phyloP scores from a whole-genome alignment of 2,888 invertebrate species.

The Helleia helle region DNA sequence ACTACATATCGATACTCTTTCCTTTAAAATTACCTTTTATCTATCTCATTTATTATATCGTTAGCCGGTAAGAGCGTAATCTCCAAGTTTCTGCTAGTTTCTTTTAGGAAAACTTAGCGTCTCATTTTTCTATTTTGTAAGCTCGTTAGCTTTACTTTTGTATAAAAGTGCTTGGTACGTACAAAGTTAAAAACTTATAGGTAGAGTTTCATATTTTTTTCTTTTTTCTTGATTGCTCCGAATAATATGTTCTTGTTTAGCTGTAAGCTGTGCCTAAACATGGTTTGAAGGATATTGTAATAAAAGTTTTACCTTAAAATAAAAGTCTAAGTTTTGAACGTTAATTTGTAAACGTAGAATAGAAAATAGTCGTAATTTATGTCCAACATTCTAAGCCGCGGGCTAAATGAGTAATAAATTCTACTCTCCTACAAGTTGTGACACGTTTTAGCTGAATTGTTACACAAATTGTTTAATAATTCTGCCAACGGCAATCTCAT shows the following conservation, averaged over 20 bases:
- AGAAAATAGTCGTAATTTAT: constrained; percentile 11
- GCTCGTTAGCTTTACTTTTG: constrained; percentile 6
- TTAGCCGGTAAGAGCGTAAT: constrained; percentile 1
- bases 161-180: too few relatives aligned
- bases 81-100: constrained; percentile 2
- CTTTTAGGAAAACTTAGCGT: not conserved
- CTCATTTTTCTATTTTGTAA: constrained; percentile 5
- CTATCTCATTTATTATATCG: constrained; percentile 7
- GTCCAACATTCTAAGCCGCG: constrained; percentile 12
- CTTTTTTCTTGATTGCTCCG: too few relatives aligned
- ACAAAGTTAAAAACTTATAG: too few relatives aligned
- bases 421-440: constrained; percentile 10
- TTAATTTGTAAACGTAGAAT: constrained; percentile 4
- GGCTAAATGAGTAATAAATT: constrained; percentile 14
- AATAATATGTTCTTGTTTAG: too few relatives aligned
- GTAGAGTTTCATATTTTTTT: too few relatives aligned
- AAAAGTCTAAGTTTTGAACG: too few relatives aligned
- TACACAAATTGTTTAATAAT: constrained; percentile 2
- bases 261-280: too few relatives aligned
- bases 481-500: too few relatives aligned
- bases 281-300: too few relatives aligned
- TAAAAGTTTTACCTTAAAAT: too few relatives aligned
- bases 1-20: too few relatives aligned
- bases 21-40: not conserved
- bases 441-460: constrained; percentile 5